Conservation (phyloP, 2,113 vertebrate genomes). For the Piliocolobus tephrosceles region DNA sequence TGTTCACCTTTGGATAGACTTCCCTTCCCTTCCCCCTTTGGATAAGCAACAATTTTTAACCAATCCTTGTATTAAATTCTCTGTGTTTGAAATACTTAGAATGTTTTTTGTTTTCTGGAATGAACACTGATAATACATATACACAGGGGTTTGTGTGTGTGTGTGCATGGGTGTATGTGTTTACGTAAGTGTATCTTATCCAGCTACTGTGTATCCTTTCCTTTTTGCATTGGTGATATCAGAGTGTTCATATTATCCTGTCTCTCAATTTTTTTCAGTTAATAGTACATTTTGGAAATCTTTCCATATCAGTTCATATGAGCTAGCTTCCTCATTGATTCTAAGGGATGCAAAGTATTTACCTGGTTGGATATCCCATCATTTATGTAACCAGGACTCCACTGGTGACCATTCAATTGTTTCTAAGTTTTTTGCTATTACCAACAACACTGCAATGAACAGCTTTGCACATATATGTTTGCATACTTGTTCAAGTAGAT, state of each 20-base stretch:
- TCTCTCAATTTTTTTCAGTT: neutral
- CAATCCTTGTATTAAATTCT: neutral
- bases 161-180: neutral
- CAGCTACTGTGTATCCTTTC: neutral
- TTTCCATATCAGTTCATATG: neutral
- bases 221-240: neutral
- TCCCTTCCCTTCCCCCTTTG: neutral
- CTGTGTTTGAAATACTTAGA: conserved; percentile 21
- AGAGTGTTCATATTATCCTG: neutral
- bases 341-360: neutral
- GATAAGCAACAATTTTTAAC: neutral
- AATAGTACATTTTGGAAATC: neutral
- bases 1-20: neutral
- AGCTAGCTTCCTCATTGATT: neutral
- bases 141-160: no score
- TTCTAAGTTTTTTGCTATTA: neutral
- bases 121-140: neutral
- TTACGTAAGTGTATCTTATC: neutral
- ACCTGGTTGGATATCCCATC: neutral
- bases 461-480: neutral
- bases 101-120: neutral
- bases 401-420: neutral
- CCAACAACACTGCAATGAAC: neutral
- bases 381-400: neutral
- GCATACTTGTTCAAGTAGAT: neutral